A percentile compares a stretch with the other conserved stretches of the same genome.
phyloP scores from a whole-genome alignment of 2,888 invertebrate genomes.

The Anoncus sp. region DNA sequence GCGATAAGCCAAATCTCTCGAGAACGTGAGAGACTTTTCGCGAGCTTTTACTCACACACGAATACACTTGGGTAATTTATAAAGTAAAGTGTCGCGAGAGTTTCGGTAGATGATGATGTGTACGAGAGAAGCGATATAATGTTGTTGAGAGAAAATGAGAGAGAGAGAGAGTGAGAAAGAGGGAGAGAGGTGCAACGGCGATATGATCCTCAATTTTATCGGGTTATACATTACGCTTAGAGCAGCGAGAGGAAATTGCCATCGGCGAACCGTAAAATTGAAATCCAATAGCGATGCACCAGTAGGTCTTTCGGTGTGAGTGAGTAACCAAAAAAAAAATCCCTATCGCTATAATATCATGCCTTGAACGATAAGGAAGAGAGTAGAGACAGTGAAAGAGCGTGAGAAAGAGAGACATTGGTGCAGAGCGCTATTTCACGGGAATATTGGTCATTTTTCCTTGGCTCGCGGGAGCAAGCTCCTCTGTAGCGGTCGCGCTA shows the following conservation, averaged over 20 bases:
- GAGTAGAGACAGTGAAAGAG: conserved; percentile 43
- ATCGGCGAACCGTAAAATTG: conserved; percentile 74
- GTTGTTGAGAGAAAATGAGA: conserved; percentile 13
- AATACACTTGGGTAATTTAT: conserved; percentile 37
- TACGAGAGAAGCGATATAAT: conserved; percentile 19
- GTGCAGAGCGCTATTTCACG: conserved; percentile 65
- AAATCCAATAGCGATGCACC: conserved; percentile 72
- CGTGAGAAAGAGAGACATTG: conserved; percentile 15
- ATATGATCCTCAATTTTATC: conserved; percentile 73
- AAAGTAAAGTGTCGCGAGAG: conserved; percentile 34
- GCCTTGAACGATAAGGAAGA: conserved; percentile 41
- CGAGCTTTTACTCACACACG: conserved; percentile 48
- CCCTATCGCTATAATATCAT: conserved; percentile 59
- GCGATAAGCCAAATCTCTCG: conserved; percentile 64
- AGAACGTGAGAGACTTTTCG: conserved; percentile 33
- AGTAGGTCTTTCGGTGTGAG: conserved; percentile 56
- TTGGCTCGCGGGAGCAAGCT: conserved; percentile 41
- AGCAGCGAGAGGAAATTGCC: conserved; percentile 70
- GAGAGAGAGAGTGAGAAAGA: conserved; percentile 16
- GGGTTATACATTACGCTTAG: conserved; percentile 74
- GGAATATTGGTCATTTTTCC: conserved; percentile 71
- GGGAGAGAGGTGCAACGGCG: conserved; percentile 49
- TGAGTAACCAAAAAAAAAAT: conserved; percentile 66
- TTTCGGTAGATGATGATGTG: conserved; percentile 28
- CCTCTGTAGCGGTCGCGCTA: conserved; percentile 42